Conservation (phyloP, 1,140 invertebrate genomes). For the Cyclina sinensis region DNA sequence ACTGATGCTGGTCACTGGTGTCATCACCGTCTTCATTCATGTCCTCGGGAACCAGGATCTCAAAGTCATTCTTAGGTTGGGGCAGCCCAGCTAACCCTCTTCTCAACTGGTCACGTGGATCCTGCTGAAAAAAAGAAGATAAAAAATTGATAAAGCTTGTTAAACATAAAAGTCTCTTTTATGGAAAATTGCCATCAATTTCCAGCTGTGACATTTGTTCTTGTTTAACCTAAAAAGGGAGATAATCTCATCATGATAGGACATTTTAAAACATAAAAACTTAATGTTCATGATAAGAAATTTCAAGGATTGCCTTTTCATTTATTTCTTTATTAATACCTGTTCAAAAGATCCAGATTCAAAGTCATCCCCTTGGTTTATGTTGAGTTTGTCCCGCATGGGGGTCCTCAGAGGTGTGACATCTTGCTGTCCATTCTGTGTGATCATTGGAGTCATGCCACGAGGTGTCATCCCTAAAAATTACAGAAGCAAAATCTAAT, state of each 20-base stretch:
- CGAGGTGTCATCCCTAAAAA: slow-evolving; percentile 76
- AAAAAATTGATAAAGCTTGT: too few relatives aligned
- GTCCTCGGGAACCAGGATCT: slow-evolving; percentile 98
- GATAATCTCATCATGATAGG: too few relatives aligned
- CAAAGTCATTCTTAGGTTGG: slow-evolving; percentile 98
- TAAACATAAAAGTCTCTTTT: too few relatives aligned
- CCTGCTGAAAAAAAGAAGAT: slow-evolving; percentile 66
- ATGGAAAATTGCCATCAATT: too few relatives aligned
- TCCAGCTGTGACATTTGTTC: too few relatives aligned
- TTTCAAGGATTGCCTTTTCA: too few relatives aligned
- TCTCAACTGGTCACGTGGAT: slow-evolving; percentile 90
- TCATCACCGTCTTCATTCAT: slow-evolving; percentile 88
- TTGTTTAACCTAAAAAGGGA: too few relatives aligned
- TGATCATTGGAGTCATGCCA: slow-evolving; percentile 76
- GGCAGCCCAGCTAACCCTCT: slow-evolving; percentile 94
- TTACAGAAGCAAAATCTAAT: background rate
- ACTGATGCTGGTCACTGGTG: slow-evolving; percentile 83
- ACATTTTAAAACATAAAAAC: too few relatives aligned
- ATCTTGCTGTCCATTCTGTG: slow-evolving; percentile 66
- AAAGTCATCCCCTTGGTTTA: slow-evolving; percentile 92
- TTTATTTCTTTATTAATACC: too few relatives aligned
- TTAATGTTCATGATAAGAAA: too few relatives aligned
- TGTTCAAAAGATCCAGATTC: slow-evolving; percentile 75
- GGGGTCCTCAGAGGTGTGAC: slow-evolving; percentile 87
- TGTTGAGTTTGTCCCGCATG: slow-evolving; percentile 97